Base-by-base conservation (phyloP, 2,797 vertebrate species). In the Muraenolepis orangiensis region DNA sequence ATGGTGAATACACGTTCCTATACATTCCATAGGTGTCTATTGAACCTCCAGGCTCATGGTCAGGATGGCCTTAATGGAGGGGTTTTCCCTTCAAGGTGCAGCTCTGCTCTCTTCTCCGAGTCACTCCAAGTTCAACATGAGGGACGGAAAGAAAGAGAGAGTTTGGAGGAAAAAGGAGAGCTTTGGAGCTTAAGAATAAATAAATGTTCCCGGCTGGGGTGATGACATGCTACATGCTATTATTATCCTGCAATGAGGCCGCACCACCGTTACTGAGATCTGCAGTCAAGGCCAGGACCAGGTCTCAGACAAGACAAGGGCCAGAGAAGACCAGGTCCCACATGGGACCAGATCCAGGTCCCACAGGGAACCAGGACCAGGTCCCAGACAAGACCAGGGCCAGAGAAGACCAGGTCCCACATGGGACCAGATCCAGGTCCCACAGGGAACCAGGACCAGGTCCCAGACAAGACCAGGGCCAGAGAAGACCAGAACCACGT, bases 21-120 rank as follows among this genome's bases (percentile, higher is more conserved):
- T 57, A 23, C 51, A 57, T 57, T 57, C 5, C 23, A 57, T 57
- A 57, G 14, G 40, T 18, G 42, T 46, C 42, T 20, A 51, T n/a
- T n/a, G n/a, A n/a, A n/a, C n/a, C n/a, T n/a, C n/a, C n/a, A n/a
- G n/a, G n/a, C n/a, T n/a, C n/a, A n/a, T n/a, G n/a, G n/a, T n/a
- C n/a, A n/a, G n/a, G n/a, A n/a, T n/a, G n/a, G n/a, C n/a, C n/a
- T n/a, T n/a, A n/a, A n/a, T 57, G 4, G n/a, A 57, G 51, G 80
- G 83, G 81, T 82, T 86, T 87, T 89, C 71, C 79, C 77, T 80
- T 83, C 36, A 67, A 82, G 51, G 51, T 18, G 42, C 42, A 76
- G 57, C 78, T 70, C 18, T 31, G 74, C 76, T 84, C 74, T 80
- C 32, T 82, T 80, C 32, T 82, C 82, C 2, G 81, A 74, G 82